Conservation (phyloP, 1,140 invertebrate genomes). For the Drepana arcuata region DNA sequence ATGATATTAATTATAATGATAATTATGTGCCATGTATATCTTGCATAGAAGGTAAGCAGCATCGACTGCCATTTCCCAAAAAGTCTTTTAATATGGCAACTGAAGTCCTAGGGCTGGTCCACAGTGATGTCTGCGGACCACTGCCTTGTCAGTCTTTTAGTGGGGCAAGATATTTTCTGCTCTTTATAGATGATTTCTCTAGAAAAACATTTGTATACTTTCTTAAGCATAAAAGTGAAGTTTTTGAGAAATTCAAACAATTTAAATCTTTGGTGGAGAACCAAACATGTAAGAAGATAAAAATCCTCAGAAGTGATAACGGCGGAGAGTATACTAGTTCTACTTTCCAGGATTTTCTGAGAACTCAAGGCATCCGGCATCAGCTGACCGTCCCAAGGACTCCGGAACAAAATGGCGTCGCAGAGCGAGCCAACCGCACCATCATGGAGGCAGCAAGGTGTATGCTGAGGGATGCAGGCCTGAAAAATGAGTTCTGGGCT, state of each 20-base stretch:
- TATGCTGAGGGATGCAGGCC: neutral
- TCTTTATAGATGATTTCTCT: conserved; percentile 14
- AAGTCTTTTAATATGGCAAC: too few relatives aligned
- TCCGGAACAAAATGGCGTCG: conserved; percentile 10
- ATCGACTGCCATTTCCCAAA: too few relatives aligned
- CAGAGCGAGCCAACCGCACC: conserved; percentile 6
- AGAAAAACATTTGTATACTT: conserved; percentile 10
- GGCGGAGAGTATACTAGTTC: conserved; percentile 6
- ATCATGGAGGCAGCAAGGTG: conserved; percentile 5
- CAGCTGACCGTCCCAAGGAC: conserved; percentile 3
- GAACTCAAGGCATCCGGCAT: conserved; percentile 4
- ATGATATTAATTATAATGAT: too few relatives aligned
- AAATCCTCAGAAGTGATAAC: conserved; percentile 2
- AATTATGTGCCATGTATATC: too few relatives aligned
- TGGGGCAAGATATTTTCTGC: conserved; percentile 12
- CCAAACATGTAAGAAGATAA: neutral
- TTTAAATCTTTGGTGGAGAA: conserved; percentile 12
- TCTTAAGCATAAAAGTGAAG: conserved; percentile 11
- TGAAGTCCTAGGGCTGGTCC: too few relatives aligned
- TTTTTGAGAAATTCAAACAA: conserved; percentile 2
- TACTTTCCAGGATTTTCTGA: neutral
- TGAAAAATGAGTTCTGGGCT: neutral
- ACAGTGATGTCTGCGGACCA: conserved; percentile 19
- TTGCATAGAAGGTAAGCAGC: too few relatives aligned
- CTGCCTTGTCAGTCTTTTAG: conserved; percentile 3